Percentiles rank a stretch among this genome's conserved stretches.
Conservation (phyloP, 2,113 vertebrate species). For the Stomatorhinus ivindoensis region DNA sequence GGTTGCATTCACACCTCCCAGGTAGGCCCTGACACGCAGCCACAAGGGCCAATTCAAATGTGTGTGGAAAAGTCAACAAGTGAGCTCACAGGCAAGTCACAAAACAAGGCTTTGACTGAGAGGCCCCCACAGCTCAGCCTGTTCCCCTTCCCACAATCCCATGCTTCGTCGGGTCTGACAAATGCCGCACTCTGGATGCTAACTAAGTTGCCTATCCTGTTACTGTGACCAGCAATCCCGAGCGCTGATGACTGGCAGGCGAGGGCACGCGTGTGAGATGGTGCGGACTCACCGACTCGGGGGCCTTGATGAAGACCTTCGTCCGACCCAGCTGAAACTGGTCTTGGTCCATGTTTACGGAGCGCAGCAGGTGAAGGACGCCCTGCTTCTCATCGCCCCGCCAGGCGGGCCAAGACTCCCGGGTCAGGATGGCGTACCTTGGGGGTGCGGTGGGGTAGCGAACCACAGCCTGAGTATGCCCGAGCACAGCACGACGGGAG, state of each 20-base stretch:
- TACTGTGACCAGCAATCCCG: not conserved
- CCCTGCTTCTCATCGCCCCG: conserved; percentile 90
- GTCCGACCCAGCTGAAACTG: conserved; percentile 88
- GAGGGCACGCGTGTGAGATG: not conserved
- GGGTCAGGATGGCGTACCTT: conserved; percentile 94
- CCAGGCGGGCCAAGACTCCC: conserved; percentile 93
- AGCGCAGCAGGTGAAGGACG: conserved; percentile 80
- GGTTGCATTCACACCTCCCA: conserved; percentile 26
- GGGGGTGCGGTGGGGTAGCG: not conserved
- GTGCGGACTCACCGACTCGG: conserved; percentile 76
- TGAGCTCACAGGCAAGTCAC: conserved; percentile 43
- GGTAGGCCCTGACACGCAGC: conserved; percentile 48
- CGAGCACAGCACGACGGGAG: not conserved
- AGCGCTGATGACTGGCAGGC: not conserved
- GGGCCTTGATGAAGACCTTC: conserved; percentile 95
- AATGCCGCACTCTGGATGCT: conserved; percentile 8
- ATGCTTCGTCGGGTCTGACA: conserved; percentile 43
- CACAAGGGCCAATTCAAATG: conserved; percentile 45
- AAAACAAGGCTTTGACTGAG: conserved; percentile 58
- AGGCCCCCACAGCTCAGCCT: conserved; percentile 30
- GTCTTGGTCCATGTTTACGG: conserved; percentile 91
- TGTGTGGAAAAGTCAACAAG: conserved; percentile 48
- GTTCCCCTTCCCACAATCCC: conserved; percentile 43
- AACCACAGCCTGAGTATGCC: not conserved
- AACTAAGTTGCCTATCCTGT: not conserved